Conservation (phyloP, 2,113 vertebrate species). For the Cichladusa arquata region DNA sequence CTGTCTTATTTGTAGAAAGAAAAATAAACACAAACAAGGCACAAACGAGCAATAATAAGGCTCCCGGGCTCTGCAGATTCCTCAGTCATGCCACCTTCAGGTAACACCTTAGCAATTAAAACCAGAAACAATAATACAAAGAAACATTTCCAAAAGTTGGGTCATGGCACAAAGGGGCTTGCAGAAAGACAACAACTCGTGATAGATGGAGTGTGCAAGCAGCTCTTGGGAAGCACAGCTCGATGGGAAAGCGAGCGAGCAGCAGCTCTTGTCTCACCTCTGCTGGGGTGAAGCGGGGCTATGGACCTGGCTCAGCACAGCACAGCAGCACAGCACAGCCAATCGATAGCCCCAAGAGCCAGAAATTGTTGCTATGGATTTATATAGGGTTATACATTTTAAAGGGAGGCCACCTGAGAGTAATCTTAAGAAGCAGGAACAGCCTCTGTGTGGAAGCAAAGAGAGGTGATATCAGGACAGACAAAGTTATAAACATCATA, state of each 20-base stretch:
- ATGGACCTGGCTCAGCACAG: background rate
- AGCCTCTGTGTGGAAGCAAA: background rate
- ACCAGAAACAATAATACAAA: background rate
- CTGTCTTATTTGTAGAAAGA: background rate
- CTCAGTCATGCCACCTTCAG: background rate
- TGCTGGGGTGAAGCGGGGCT: background rate
- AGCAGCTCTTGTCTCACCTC: background rate
- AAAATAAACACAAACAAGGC: background rate
- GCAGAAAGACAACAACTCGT: background rate
- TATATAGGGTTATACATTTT: constrained; percentile 28
- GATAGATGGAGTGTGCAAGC: background rate
- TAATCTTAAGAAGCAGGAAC: constrained; percentile 1
- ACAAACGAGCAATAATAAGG: background rate
- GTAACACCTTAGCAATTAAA: background rate
- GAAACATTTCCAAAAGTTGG: background rate
- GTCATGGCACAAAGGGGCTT: background rate
- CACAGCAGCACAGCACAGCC: background rate
- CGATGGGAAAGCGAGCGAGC: background rate
- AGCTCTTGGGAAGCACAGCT: background rate
- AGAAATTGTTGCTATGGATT: constrained; percentile 43
- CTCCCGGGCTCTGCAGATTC: background rate
- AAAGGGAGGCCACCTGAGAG: background rate
- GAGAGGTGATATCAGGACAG: constrained; percentile 5
- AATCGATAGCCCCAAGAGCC: background rate
- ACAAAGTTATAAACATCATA: background rate